Evolutionary conservation across 2,888 invertebrate genomes (phyloP).

Genomic region (Yponomeuta malinellus): DNA sequence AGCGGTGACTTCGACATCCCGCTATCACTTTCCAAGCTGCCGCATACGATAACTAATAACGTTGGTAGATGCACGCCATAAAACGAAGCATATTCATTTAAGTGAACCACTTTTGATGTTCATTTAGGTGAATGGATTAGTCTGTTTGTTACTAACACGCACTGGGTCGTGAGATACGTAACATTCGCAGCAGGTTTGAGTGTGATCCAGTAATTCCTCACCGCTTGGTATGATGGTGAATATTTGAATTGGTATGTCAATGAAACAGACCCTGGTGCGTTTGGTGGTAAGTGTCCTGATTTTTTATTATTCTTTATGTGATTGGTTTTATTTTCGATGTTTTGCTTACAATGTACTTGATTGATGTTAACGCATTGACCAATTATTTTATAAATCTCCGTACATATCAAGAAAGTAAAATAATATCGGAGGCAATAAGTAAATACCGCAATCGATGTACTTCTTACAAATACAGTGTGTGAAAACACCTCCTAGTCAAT

Average conservation of each 20-base stretch:
- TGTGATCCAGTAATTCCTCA: no score
- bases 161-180: background rate
- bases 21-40: conserved; percentile 79
- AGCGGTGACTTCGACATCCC: conserved; percentile 87
- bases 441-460: conserved; percentile 25
- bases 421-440: conserved; percentile 61
- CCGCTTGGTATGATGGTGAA: no score
- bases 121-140: conserved; percentile 19
- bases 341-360: background rate
- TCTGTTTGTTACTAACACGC: conserved; percentile 10
- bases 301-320: background rate
- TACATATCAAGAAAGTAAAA: conserved; percentile 53
- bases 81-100: conserved; percentile 23
- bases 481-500: conserved; percentile 50
- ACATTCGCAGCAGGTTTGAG: background rate
- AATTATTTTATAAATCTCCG: conserved; percentile 27
- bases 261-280: background rate
- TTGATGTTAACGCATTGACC: conserved; percentile 14
- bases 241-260: background rate
- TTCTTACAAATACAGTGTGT: conserved; percentile 20
- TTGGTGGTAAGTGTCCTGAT: background rate
- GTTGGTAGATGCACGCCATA: conserved; percentile 66
- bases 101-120: conserved; percentile 20
- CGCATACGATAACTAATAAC: conserved; percentile 76
- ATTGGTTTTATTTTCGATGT: background rate